phyloP scores from a whole-genome alignment of 1,140 invertebrate species.

The Nylanderia fulva region DNA sequence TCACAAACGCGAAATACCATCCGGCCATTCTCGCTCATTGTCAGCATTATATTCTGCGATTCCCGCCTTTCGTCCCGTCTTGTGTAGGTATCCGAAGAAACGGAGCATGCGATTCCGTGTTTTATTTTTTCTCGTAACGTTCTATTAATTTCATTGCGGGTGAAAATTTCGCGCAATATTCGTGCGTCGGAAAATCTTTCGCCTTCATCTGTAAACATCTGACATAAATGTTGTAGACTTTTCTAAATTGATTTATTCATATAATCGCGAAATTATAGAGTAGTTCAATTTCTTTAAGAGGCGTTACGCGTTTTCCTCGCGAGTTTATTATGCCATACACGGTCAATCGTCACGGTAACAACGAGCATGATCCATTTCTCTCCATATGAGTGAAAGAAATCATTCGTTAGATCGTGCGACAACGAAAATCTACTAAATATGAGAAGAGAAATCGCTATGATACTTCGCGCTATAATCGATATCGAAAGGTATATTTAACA shows the following conservation, averaged over 20 bases:
- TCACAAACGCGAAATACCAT: constrained; percentile 32
- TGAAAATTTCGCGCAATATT: constrained; percentile 3
- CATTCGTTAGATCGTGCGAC: not conserved
- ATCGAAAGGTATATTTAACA: not conserved
- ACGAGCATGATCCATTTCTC: constrained; percentile 43
- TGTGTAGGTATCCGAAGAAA: constrained; percentile 31
- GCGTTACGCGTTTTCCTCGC: not conserved
- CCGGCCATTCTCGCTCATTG: constrained; percentile 9
- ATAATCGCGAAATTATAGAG: not conserved
- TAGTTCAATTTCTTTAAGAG: constrained; percentile 2
- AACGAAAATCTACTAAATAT: not conserved
- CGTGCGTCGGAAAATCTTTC: not conserved
- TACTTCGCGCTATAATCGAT: too few species aligned
- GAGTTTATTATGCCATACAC: constrained; percentile 2
- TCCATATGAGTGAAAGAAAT: constrained; percentile 11
- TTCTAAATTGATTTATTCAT: not conserved
- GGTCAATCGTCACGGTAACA: constrained; percentile 25
- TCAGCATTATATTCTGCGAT: not conserved
- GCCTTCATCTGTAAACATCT: not conserved
- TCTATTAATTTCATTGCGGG: constrained; percentile 39
- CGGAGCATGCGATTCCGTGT: constrained; percentile 40
- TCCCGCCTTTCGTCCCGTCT: not conserved
- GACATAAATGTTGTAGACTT: not conserved
- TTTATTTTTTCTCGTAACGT: constrained; percentile 35
- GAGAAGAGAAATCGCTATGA: constrained; percentile 21